These are phyloP conservation scores for Lepidotrigona ventralis DNA, from an alignment of 1,140 invertebrate genomes.

Conservation along the genomic window DNA sequence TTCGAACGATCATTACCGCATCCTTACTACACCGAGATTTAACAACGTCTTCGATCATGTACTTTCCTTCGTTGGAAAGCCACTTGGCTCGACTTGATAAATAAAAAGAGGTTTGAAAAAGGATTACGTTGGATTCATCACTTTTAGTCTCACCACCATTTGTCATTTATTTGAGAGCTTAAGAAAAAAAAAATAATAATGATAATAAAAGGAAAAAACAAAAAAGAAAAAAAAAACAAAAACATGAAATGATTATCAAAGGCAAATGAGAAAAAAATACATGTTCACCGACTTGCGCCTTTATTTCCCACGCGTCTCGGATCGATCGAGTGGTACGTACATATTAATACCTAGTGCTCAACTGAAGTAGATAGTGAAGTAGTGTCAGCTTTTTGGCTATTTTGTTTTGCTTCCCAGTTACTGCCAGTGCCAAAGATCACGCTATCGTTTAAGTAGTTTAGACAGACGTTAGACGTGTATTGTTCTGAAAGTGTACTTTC, in stretches of 20 bases:
- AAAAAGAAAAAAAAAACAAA: background rate
- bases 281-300: conserved; percentile 79
- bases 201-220: background rate
- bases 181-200: background rate
- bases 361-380: conserved; percentile 66
- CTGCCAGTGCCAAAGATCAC: conserved; percentile 24
- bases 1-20: background rate
- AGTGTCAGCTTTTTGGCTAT: conserved; percentile 71
- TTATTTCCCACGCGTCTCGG: conserved; percentile 81
- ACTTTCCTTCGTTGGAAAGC: conserved; percentile 69
- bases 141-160: conserved; percentile 51
- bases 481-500: background rate
- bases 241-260: conserved; percentile 30
- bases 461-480: background rate
- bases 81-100: conserved; percentile 70
- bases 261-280: conserved; percentile 66
- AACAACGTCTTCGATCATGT: conserved; percentile 70
- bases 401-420: conserved; percentile 54
- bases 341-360: conserved; percentile 64
- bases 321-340: conserved; percentile 80
- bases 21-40: conserved; percentile 67
- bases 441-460: conserved; percentile 33
- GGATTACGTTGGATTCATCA: conserved; percentile 64
- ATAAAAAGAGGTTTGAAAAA: conserved; percentile 73
- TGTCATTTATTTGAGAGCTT: conserved; percentile 49